Evolutionary conservation across 2,797 vertebrate genomes (phyloP).

Genomic region (Petrocephalus schoutedeni): DNA sequence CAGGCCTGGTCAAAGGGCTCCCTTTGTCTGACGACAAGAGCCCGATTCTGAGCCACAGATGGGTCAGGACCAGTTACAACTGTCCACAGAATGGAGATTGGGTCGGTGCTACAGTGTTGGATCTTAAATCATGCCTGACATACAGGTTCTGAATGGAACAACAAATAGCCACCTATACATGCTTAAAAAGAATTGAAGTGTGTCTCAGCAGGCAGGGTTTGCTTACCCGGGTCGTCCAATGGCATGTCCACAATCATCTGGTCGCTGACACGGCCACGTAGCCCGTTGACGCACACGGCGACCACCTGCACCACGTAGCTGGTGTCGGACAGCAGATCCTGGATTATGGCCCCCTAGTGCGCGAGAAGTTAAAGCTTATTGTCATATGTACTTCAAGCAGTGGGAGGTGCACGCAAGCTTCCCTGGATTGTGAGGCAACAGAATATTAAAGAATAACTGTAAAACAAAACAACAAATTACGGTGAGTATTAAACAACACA

Average conservation of each 20-base stretch:
- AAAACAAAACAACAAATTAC: neutral
- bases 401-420: neutral
- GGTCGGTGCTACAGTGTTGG: neutral
- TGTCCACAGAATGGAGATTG: neutral
- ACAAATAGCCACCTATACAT: neutral
- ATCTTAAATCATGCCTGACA: neutral
- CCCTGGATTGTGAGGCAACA: neutral
- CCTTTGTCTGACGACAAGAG: neutral
- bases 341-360: constrained; percentile 85
- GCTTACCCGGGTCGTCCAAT: constrained; percentile 78
- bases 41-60: neutral
- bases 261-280: constrained; percentile 85
- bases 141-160: constrained; percentile 39
- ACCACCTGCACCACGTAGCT: constrained; percentile 96
- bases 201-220: neutral
- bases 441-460: neutral
- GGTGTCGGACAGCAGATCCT: constrained; percentile 79
- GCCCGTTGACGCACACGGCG: constrained; percentile 83
- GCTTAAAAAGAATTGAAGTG: neutral
- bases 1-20: neutral
- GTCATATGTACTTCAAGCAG: neutral
- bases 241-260: constrained; percentile 94
- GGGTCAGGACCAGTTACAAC: neutral
- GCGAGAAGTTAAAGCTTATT: constrained; percentile 23
- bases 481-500: neutral